Percentiles rank a stretch among this genome's conserved stretches.
Conservation (phyloP, 1,140 invertebrate genomes). For the Dolichoris vasculosae region DNA sequence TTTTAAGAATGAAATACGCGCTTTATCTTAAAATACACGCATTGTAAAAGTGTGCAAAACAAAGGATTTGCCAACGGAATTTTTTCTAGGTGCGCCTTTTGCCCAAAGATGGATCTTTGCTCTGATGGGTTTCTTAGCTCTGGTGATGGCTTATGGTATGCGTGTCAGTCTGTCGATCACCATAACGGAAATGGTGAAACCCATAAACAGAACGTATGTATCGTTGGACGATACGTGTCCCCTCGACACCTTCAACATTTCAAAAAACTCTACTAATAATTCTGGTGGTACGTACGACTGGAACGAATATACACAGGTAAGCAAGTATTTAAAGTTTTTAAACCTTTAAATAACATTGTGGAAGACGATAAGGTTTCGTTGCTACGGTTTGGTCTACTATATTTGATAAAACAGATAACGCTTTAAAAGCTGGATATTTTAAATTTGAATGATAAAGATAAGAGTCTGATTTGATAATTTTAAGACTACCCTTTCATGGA, state of each 20-base stretch:
- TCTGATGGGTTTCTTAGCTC: constrained; percentile 88
- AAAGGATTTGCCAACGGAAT: background rate
- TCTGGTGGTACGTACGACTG: constrained; percentile 20
- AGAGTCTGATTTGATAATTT: background rate
- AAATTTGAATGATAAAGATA: background rate
- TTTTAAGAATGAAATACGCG: no score
- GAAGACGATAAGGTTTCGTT: background rate
- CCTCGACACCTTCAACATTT: background rate
- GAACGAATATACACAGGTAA: constrained; percentile 44
- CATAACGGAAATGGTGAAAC: constrained; percentile 89
- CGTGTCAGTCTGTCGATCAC: constrained; percentile 91
- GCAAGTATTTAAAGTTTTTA: constrained; percentile 33
- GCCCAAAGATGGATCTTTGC: constrained; percentile 86
- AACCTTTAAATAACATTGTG: background rate
- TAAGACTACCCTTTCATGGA: background rate
- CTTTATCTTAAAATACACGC: no score
- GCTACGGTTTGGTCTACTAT: background rate
- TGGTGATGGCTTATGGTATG: constrained; percentile 91
- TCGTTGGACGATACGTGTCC: constrained; percentile 18
- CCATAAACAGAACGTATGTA: constrained; percentile 55
- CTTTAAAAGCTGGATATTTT: background rate
- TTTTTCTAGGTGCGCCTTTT: constrained; percentile 77
- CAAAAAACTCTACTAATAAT: constrained; percentile 10
- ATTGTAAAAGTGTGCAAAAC: background rate
- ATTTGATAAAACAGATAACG: background rate